Percentiles rank a stretch among this genome's conserved stretches.
Conservation (phyloP, 2,888 invertebrate species). For the Nasonia oneida region DNA sequence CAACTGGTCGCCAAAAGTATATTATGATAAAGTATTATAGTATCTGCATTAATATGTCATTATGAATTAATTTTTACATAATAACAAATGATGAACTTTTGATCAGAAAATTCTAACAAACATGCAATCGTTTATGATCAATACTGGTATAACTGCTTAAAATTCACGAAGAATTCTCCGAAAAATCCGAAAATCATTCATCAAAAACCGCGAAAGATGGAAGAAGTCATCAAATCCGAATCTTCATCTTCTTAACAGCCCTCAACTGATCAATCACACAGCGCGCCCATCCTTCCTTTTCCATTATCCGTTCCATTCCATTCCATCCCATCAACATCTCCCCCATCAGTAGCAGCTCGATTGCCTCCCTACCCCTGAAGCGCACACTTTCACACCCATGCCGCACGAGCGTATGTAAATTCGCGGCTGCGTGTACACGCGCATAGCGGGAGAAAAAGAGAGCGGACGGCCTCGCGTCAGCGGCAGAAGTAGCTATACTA, state of each 20-base stretch:
- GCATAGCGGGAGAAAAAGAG: not conserved
- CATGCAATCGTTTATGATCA: too few relatives aligned
- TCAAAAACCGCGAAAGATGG: not conserved
- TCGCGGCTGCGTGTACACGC: not conserved
- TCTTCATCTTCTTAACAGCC: conserved; percentile 14
- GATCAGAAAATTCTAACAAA: too few relatives aligned
- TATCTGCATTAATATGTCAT: too few relatives aligned
- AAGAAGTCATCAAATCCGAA: not conserved
- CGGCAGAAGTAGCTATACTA: not conserved
- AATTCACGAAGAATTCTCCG: not conserved
- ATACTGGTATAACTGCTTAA: too few relatives aligned
- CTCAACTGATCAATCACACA: conserved; percentile 51
- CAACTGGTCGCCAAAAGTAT: too few relatives aligned
- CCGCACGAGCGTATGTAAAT: conserved; percentile 13
- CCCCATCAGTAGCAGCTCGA: conserved; percentile 20
- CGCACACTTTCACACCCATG: conserved; percentile 15
- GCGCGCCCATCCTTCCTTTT: conserved; percentile 17
- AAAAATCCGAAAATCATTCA: not conserved
- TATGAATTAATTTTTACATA: too few relatives aligned
- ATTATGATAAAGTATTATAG: too few relatives aligned
- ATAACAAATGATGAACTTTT: too few relatives aligned
- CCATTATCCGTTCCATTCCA: conserved; percentile 6
- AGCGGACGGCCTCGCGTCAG: not conserved
- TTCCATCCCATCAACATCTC: conserved; percentile 22
- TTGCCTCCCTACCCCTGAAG: conserved; percentile 28